These are phyloP conservation scores for Pantherophis vulpinus DNA, from an alignment of 2,797 vertebrate genomes.

Conservation along the genomic window DNA sequence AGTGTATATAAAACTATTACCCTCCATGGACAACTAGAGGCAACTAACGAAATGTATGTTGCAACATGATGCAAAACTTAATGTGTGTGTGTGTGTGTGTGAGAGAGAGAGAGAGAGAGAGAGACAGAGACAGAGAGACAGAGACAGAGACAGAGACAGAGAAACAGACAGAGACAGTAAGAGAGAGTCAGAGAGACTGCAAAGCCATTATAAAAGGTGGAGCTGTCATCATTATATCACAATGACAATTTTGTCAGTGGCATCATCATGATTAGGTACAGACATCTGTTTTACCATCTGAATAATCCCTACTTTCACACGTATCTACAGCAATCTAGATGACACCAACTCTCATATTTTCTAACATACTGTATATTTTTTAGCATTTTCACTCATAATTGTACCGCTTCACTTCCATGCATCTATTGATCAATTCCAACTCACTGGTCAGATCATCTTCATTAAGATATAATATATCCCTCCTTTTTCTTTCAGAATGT, in stretches of 20 bases:
- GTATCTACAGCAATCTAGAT: background rate
- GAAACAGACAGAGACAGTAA: too few relatives aligned
- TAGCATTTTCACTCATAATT: background rate
- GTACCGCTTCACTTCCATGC: background rate
- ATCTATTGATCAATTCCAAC: background rate
- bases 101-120: too few relatives aligned
- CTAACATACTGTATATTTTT: background rate
- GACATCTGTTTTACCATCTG: background rate
- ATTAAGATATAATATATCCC: background rate
- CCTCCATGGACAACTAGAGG: background rate
- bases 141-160: too few relatives aligned
- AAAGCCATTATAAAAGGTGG: background rate
- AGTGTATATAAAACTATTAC: background rate
- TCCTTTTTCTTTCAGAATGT: background rate
- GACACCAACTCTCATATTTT: background rate
- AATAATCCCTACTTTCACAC: background rate
- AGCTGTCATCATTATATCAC: background rate
- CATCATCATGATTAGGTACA: background rate
- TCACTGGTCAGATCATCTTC: background rate
- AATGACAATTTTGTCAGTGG: background rate
- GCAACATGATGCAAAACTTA: background rate
- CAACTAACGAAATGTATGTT: background rate
- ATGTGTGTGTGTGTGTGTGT: background rate
- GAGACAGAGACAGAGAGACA: too few relatives aligned
- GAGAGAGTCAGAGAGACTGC: too few relatives aligned